Conservation (phyloP, 1,140 invertebrate species). For the Leguminivora glycinivorella region DNA sequence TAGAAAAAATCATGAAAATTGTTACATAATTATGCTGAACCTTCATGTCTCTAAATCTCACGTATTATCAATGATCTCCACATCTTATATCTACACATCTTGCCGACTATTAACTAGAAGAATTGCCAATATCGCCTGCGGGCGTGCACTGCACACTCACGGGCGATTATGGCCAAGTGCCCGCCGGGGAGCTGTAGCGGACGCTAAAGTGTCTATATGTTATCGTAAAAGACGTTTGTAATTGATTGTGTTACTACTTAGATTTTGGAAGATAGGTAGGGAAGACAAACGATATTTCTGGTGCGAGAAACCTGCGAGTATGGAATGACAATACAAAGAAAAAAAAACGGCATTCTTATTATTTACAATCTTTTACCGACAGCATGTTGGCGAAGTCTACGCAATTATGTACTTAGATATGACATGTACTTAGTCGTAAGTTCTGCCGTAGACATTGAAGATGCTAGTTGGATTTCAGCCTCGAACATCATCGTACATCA, state of each 20-base stretch:
- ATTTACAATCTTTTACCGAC: no score
- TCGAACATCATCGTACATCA: no score
- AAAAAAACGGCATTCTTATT: neutral
- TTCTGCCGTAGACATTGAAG: no score
- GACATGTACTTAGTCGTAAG: no score
- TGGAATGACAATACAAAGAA: no score
- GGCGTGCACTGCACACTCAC: slow-evolving; percentile 56
- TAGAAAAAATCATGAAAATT: no score
- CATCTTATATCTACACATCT: slow-evolving; percentile 29
- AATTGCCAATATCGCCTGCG: slow-evolving; percentile 45
- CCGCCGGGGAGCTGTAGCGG: slow-evolving; percentile 60
- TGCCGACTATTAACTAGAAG: slow-evolving; percentile 33
- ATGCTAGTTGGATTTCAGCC: no score
- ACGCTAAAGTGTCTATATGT: slow-evolving; percentile 39
- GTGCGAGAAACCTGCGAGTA: no score
- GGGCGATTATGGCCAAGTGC: slow-evolving; percentile 58
- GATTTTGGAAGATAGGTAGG: slow-evolving; percentile 10
- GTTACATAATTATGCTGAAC: no score
- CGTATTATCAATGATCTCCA: neutral
- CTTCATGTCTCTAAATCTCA: no score
- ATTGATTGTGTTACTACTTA: slow-evolving; percentile 40
- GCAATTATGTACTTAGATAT: no score
- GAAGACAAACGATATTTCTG: neutral
- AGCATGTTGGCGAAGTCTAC: no score
- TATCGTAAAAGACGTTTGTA: slow-evolving; percentile 38